A percentile compares a stretch with the other conserved stretches of the same genome.
Conservation (phyloP, 92 coral and sea anemone species). For the Bergia puertoricense region DNA sequence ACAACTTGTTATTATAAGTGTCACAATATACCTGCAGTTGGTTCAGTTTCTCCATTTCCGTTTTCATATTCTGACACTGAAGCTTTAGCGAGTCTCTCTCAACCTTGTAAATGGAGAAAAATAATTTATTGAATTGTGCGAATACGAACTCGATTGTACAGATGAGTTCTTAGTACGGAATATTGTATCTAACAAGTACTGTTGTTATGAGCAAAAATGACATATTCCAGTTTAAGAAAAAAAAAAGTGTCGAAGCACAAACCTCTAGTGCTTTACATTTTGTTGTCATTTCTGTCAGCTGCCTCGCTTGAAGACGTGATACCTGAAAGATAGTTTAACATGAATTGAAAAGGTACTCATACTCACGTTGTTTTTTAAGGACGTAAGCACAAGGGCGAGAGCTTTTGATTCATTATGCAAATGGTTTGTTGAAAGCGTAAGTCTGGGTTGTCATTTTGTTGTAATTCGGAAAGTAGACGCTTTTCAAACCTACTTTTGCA, state of each 20-base stretch:
- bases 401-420: too few relatives aligned
- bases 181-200: too few relatives aligned
- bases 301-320: constrained; percentile 93
- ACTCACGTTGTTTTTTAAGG: too few relatives aligned
- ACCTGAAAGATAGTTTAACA: constrained; percentile 57
- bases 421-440: too few relatives aligned
- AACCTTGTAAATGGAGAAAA: constrained; percentile 41
- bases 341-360: neutral
- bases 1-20: too few relatives aligned
- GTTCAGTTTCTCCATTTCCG: constrained; percentile 76
- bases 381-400: too few relatives aligned
- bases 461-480: too few relatives aligned
- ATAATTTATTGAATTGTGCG: neutral
- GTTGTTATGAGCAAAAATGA: too few relatives aligned
- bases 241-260: neutral
- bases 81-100: constrained; percentile 81
- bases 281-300: constrained; percentile 89
- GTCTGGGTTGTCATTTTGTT: too few relatives aligned
- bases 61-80: constrained; percentile 81
- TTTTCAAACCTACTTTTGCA: too few relatives aligned
- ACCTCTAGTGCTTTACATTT: constrained; percentile 89
- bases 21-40: constrained; percentile 66
- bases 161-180: too few relatives aligned
- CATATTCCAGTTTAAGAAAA: neutral
- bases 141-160: too few relatives aligned